Base-by-base conservation (phyloP, 2,113 vertebrate genomes). In the Connochaetes taurinus region DNA sequence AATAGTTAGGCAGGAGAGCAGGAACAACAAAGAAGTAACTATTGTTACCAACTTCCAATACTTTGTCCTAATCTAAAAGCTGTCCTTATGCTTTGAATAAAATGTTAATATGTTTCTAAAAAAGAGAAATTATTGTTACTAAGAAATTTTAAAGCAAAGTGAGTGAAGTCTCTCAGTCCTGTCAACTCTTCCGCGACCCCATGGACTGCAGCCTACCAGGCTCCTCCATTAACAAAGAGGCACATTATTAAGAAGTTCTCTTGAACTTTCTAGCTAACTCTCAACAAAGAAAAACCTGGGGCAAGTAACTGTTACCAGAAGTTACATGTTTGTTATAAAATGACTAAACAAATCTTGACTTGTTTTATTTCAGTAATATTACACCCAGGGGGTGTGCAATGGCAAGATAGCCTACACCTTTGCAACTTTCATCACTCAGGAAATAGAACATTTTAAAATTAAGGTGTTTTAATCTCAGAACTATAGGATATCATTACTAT, bases 291-390 rank as follows among this genome's bases (percentile, higher is more conserved):
- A 94, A 98, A 98, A 98, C 87, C 53, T 97, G 80, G 50, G 94
- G 82, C 50, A 62, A n/a, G 1, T 45, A 94, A 93, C 47, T 98
- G 57, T 94, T 97, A 97, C 91, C 87, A 93, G 90, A 98, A 98
- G 91, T 96, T 98, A 89, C 81, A 87, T 82, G n/a, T 74, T 23
- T 89, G 33, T 96, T 94, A 81, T 96, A 87, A 98, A 95, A 85
- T 80, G 74, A 90, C 96, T 97, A 93, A 98, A 96, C 98, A 98
- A 98, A 99, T 98, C 98, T 97, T 71, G 95, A 98, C 98, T 97
- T 98, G 95, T 98, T 97, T 97, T 95, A 93, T 85, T 98, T 97
- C 94, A 97, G 87, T 85, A 87, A 6, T 25, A 36, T 97, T 98
- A 97, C 23, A 21, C 97, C 64, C 94, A 93, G 97, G 94, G 82